These are phyloP conservation scores for Notocelia uddmanniana DNA, from an alignment of 2,888 invertebrate species.

Conservation along the genomic window DNA sequence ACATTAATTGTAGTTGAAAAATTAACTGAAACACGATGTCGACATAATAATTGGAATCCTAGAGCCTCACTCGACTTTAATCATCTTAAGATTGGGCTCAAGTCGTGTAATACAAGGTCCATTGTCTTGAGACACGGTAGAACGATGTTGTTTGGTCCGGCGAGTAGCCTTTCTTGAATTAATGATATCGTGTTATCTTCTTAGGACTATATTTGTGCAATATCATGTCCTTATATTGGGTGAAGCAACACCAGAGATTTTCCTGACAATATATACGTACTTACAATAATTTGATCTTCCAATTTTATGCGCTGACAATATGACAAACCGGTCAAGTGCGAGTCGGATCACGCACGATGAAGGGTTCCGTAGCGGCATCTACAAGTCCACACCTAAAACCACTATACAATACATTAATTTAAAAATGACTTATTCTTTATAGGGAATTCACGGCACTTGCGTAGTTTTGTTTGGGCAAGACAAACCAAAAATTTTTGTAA, in stretches of 20 bases:
- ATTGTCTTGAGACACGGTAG: slow-evolving; percentile 18
- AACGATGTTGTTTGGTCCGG: slow-evolving; percentile 15
- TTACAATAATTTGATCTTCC: too few relatives aligned
- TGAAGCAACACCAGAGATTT: not conserved
- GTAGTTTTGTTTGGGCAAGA: too few relatives aligned
- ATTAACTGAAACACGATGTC: not conserved
- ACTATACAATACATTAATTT: too few relatives aligned
- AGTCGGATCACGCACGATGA: too few relatives aligned
- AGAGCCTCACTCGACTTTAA: slow-evolving; percentile 23
- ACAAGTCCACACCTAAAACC: too few relatives aligned
- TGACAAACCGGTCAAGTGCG: too few relatives aligned
- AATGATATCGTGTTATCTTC: slow-evolving; percentile 15
- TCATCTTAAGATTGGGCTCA: slow-evolving; percentile 23
- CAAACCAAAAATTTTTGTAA: too few relatives aligned
- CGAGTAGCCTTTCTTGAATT: slow-evolving; percentile 15
- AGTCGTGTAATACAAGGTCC: slow-evolving; percentile 24
- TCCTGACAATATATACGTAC: not conserved
- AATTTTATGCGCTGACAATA: too few relatives aligned
- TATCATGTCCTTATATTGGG: not conserved
- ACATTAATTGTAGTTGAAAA: not conserved
- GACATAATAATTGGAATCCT: not conserved
- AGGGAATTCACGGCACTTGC: too few relatives aligned
- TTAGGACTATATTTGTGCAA: not conserved
- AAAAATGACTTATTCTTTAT: too few relatives aligned
- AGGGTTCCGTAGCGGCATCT: too few relatives aligned